Conservation (phyloP, 2,888 invertebrate species). For the Alitta virens region DNA sequence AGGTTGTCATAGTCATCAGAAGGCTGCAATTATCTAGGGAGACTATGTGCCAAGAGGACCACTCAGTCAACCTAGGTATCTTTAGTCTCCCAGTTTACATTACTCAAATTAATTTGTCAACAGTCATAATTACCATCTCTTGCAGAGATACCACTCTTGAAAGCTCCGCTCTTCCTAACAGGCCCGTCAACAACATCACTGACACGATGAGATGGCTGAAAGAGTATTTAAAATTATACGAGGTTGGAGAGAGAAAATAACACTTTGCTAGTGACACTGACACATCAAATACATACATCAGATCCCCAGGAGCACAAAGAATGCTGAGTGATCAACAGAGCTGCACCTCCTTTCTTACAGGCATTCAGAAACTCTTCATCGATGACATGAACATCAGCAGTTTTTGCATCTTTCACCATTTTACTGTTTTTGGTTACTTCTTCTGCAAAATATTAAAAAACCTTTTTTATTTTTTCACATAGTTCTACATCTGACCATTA, state of each 20-base stretch:
- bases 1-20: constrained; percentile 50
- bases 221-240: not conserved
- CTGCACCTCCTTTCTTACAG: constrained; percentile 60
- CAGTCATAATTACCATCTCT: constrained; percentile 12
- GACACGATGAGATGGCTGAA: constrained; percentile 11
- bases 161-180: constrained; percentile 6
- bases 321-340: constrained; percentile 69
- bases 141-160: constrained; percentile 25
- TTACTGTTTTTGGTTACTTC: constrained; percentile 69
- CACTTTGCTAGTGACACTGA: not conserved
- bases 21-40: constrained; percentile 42
- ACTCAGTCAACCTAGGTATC: not conserved
- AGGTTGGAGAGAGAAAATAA: not conserved
- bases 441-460: constrained; percentile 55
- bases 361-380: constrained; percentile 68
- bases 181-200: constrained; percentile 17
- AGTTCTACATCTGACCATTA: too few relatives aligned
- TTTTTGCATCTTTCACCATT: constrained; percentile 68
- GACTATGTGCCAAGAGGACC: constrained; percentile 26
- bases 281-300: constrained; percentile 62
- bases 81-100: not conserved
- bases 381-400: constrained; percentile 76
- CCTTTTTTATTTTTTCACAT: too few relatives aligned
- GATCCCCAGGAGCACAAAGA: constrained; percentile 82
- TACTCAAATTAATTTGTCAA: not conserved